A percentile compares a stretch with the other conserved stretches of the same genome.
phyloP scores from a whole-genome alignment of 2,888 invertebrate genomes.

The Campoplex capitator region DNA sequence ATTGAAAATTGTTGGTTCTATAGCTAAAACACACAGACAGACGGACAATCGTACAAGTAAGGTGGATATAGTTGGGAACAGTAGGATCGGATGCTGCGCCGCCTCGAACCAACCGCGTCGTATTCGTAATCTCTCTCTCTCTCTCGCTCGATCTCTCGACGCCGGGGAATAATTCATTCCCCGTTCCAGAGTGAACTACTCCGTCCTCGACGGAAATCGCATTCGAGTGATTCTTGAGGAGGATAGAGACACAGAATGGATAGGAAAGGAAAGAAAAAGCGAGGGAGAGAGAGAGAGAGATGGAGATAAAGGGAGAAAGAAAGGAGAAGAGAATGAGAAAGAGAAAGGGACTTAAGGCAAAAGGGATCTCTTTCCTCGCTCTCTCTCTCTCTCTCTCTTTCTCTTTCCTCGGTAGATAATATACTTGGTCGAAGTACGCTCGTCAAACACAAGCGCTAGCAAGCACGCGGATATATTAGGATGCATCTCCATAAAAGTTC shows the following conservation, averaged over 20 bases:
- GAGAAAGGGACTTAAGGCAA: slow-evolving; percentile 54
- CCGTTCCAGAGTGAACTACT: slow-evolving; percentile 67
- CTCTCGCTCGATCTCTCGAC: slow-evolving; percentile 65
- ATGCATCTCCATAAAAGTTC: slow-evolving; percentile 85
- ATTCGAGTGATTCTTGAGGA: slow-evolving; percentile 82
- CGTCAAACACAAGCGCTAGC: slow-evolving; percentile 84
- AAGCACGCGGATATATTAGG: slow-evolving; percentile 84
- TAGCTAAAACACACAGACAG: slow-evolving; percentile 30
- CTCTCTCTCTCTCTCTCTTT: not conserved
- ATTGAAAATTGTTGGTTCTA: slow-evolving; percentile 71
- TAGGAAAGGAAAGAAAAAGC: slow-evolving; percentile 30
- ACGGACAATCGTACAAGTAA: slow-evolving; percentile 32
- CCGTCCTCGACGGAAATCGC: slow-evolving; percentile 79
- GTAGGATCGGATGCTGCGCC: slow-evolving; percentile 69
- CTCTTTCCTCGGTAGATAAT: slow-evolving; percentile 77
- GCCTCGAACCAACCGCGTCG: slow-evolving; percentile 67
- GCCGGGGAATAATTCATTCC: slow-evolving; percentile 77
- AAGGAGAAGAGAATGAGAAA: slow-evolving; percentile 37
- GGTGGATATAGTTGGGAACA: slow-evolving; percentile 20
- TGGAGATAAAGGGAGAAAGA: slow-evolving; percentile 40
- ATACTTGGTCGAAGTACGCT: slow-evolving; percentile 83
- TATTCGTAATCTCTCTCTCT: slow-evolving; percentile 66
- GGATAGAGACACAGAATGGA: slow-evolving; percentile 62
- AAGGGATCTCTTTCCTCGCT: slow-evolving; percentile 61
- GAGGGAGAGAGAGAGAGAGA: slow-evolving; percentile 44